Base-by-base conservation (phyloP, 2,888 invertebrate species). In the Caenorhabditis auriculariae region DNA sequence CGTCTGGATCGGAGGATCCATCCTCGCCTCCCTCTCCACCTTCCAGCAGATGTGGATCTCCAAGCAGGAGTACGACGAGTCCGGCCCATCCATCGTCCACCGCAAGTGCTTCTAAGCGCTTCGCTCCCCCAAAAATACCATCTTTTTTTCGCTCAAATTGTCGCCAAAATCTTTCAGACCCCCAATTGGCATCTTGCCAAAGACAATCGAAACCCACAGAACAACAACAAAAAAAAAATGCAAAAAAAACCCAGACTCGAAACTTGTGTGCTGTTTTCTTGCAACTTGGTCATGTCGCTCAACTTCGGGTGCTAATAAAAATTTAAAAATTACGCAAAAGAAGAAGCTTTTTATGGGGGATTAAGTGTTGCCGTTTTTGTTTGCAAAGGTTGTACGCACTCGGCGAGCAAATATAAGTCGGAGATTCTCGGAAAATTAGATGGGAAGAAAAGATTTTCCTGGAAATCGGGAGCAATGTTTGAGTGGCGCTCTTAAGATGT, bases 1-100 rank as follows among this genome's bases (percentile, higher is more conserved):
- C 82, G 93, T 93, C 77, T 93, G 93, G 93, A 93, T 94, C 87
- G 93, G 93, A 83, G 93, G 93, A 75, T 93, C 93, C 84, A 93
- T 94, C 87, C 87, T 94, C 82, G 92, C 93, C 54, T 91, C 91
- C 5, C 85, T 93, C 78, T 89, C 89, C 82, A 90, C 90, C 83
- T 89, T 91, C 87, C 90, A 91, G 83, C 91, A 90, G 83, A 91
- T 92, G 89, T 93, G 92, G 91, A 78, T 78, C 73, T 71, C 70
- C 59, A 71, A 71, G 60, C 91, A 92, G 86, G 93, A 93, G 86
- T 93, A 93, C 87, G 93, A 93, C 85, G 74, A 74, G 62, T 72
- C 72, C 54, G 74, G 74, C 48, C 70, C 74, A 43, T 74, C 74
- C 35, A 72, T 69, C 57, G 70, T 70, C 39, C 70, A 74, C 67